Evolutionary conservation across 2,113 vertebrate genomes (phyloP).

Genomic region (Mustela lutreola): DNA sequence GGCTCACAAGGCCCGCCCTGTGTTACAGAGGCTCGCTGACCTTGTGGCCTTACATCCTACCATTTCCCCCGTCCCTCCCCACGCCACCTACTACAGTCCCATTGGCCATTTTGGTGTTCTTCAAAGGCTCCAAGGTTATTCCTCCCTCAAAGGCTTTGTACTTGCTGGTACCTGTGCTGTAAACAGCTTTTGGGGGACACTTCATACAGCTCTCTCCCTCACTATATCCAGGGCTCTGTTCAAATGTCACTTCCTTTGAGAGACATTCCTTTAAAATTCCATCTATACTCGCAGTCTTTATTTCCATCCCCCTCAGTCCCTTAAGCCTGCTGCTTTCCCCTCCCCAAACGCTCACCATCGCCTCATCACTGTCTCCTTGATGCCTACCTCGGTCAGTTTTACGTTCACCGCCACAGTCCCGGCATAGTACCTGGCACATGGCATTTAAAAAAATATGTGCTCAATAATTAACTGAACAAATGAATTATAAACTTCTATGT

Average conservation of each 20-base stretch:
- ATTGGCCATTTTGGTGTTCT: not conserved
- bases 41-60: not conserved
- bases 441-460: constrained; percentile 61
- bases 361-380: not conserved
- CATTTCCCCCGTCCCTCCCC: not conserved
- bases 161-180: not conserved
- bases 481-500: constrained; percentile 50
- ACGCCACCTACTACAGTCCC: not conserved
- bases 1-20: not conserved
- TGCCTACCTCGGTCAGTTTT: constrained; percentile 43
- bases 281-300: constrained; percentile 13
- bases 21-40: not conserved
- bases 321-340: not conserved
- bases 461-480: constrained; percentile 62
- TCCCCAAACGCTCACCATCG: constrained; percentile 15
- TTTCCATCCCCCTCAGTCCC: not conserved
- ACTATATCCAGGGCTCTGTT: not conserved
- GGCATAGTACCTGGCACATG: constrained; percentile 6
- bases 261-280: constrained; percentile 1
- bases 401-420: not conserved
- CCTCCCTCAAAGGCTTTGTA: not conserved
- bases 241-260: constrained; percentile 55
- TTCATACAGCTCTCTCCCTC: not conserved
- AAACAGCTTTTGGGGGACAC: not conserved
- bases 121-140: not conserved